Percentiles rank a stretch among this genome's conserved stretches.
Evolutionary conservation across 1,140 invertebrate species (phyloP).

Genomic region (Apis cerana): DNA sequence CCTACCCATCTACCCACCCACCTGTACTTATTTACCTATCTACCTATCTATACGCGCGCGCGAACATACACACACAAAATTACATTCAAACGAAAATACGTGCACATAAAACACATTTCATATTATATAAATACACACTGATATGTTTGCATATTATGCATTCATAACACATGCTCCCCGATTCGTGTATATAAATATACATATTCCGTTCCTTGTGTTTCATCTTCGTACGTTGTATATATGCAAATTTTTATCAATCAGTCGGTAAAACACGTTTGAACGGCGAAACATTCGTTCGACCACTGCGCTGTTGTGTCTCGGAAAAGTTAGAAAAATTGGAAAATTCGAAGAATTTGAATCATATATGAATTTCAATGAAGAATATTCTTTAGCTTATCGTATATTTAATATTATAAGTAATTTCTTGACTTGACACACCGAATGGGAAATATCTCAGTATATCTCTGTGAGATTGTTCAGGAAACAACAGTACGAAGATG

Average conservation of each 20-base stretch:
- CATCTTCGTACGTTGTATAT: constrained; percentile 60
- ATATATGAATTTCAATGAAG: not conserved
- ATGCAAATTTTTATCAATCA: not conserved
- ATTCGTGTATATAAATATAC: constrained; percentile 53
- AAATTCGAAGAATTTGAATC: no score
- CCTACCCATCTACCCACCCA: no score
- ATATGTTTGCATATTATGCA: constrained; percentile 37
- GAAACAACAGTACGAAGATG: constrained; percentile 58
- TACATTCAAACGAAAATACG: constrained; percentile 24
- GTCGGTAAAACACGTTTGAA: not conserved
- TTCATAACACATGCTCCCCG: constrained; percentile 34
- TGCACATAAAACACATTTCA: not conserved
- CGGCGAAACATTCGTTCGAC: not conserved
- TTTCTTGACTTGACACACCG: not conserved
- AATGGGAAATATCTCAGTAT: not conserved
- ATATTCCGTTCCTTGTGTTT: constrained; percentile 61
- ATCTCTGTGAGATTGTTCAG: not conserved
- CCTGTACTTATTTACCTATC: no score
- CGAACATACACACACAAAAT: not conserved
- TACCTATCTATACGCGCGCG: no score
- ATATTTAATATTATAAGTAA: not conserved
- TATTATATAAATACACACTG: constrained; percentile 4
- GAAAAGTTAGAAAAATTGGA: not conserved
- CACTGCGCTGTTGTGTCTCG: not conserved
- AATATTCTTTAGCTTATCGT: not conserved